Evolutionary conservation across 2,113 vertebrate genomes (phyloP), one percentile per base, ranked within the genome.

Genomic region (Speoplatyrhinus poulsoni): DNA sequence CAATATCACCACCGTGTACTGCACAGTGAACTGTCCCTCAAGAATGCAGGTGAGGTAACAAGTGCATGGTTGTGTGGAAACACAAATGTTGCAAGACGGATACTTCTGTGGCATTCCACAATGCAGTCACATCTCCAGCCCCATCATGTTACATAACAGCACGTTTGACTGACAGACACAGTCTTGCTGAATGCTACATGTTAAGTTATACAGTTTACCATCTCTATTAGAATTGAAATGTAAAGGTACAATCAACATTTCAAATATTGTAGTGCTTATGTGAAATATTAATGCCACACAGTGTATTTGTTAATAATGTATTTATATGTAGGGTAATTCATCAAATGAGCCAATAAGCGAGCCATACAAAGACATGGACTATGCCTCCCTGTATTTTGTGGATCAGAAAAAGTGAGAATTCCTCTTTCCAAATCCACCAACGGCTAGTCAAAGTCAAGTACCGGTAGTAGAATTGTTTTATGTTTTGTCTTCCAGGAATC

Each of bases 361-460:
- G 33, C 15, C 50, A 46, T 33, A 50, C 19, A 50, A n/a, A 62
- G 7, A 55, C 6, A 9, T 8, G 0, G 60, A 60, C 67, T 79
- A 76, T 46, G 66, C 10, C 48, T 60, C 52, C n/a, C 12, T 78
- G 52, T 54, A 76, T 8, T 76, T 70, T 32, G 58, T 4, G 48
- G 12, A 26, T 16, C 36, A 60, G 15, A 8, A 50, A 56, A 58
- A 36, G 17, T 58, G 8, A 50, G 54, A 56, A 7, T 56, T 12
- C 1, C 2, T 19, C 1, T 55, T 46, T 4, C 50, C 10, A 16
- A 26, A 16, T 26, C 32, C 19, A 59, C 11, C 36, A 41, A 15
- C 6, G 33, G 57, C 32, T 32, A 32, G 3, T 15, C 26, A 12
- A 3, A 41, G 6, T 41, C 36, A 41, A 41, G 36, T 36, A 3